Base-by-base conservation (phyloP, 2,113 vertebrate species). In the Tachycineta bicolor region DNA sequence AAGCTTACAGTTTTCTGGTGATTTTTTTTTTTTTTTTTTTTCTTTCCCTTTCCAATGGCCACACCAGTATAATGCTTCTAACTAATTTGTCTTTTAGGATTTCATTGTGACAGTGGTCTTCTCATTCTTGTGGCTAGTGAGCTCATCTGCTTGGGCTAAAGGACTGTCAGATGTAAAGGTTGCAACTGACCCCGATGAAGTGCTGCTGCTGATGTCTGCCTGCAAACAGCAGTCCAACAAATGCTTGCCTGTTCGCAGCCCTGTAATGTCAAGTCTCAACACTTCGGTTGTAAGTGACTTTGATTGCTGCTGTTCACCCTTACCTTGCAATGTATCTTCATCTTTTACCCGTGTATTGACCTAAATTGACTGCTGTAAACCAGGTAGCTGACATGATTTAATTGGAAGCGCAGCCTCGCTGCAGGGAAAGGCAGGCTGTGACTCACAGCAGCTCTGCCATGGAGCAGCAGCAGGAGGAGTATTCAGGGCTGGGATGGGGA, bases 61-160 rank as follows among this genome's bases (percentile, higher is more conserved):
- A 60, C 74, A 37, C 24, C 83, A 71, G 41, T 65, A 58, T 92
- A 96, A 95, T 96, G 62, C 41, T 89, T 92, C 43, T 96, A 84
- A 94, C 87, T 73, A 50, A 69, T 93, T 76, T 97, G 60, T 89
- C 91, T 94, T 95, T 33, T 97, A 99, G 99, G 99, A 99, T 96
- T 99, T 99, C 97, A 97, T 99, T 56, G 98, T 99, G 97, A 99
- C 99, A 2, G 99, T 99, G 88, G 98, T 99, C 82, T 99, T 99
- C 98, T 99, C 99, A 6, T 99, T 99, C 98, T 97, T 99, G 98
- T 99, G 99, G 99, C 97, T 99, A 95, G 99, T 99, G 96, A 97
- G 99, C 78, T 99, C 99, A 14, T 99, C 99, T 25, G 99, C 99
- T 76, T 99, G 99, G 99, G 99, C 99, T 21, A 99, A 99, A 97